Evolutionary conservation across 2,888 invertebrate species (phyloP).

Genomic region (Leptopilina myrica): DNA sequence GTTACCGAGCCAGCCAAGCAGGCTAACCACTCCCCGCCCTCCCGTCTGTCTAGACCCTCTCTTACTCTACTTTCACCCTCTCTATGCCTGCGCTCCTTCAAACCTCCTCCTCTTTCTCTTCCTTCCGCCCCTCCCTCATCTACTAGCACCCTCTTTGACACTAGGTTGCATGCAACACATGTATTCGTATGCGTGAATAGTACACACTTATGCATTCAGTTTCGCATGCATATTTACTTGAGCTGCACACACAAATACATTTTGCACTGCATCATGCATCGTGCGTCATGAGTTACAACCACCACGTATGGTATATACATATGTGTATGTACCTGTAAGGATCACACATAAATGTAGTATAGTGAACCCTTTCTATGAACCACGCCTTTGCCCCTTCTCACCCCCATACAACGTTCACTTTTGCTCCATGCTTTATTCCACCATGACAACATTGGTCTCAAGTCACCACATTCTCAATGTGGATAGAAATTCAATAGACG

Average conservation of each 20-base stretch:
- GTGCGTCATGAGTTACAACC: conserved; percentile 66
- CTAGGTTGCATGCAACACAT: conserved; percentile 50
- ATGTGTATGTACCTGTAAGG: conserved; percentile 5
- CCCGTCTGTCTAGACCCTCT: conserved; percentile 74
- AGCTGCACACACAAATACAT: not conserved
- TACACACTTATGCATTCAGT: conserved; percentile 21
- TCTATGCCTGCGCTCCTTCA: conserved; percentile 61
- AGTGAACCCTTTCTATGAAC: conserved; percentile 59
- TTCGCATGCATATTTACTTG: conserved; percentile 15
- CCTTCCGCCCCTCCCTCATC: conserved; percentile 60
- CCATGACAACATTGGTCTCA: conserved; percentile 33
- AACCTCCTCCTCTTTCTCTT: conserved; percentile 42
- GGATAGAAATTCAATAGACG: conserved; percentile 63
- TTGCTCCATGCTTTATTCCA: conserved; percentile 54
- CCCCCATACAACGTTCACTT: conserved; percentile 52
- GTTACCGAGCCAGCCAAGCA: conserved; percentile 62
- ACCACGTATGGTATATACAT: conserved; percentile 47
- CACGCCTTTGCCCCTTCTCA: conserved; percentile 61
- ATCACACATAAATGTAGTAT: conserved; percentile 46
- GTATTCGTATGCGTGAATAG: conserved; percentile 41
- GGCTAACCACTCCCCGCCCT: conserved; percentile 63
- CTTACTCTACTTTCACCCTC: conserved; percentile 73
- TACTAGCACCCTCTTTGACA: conserved; percentile 64
- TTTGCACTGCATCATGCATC: conserved; percentile 64
- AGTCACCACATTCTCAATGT: conserved; percentile 47